Conservation (phyloP, 1,140 invertebrate species). For the Lycorma delicatula region DNA sequence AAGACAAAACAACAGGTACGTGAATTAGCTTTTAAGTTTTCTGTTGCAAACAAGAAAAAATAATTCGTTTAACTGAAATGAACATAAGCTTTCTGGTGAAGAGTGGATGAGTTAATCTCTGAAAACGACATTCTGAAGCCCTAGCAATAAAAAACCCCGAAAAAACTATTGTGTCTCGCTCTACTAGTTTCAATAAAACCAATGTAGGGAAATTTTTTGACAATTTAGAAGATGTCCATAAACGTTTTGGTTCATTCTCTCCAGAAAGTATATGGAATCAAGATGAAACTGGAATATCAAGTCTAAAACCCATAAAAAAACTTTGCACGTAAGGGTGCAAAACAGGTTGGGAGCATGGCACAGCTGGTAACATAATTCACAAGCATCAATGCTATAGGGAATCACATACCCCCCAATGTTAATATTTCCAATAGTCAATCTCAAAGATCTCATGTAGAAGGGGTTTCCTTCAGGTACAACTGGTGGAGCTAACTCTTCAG, state of each 20-base stretch:
- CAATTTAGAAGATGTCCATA: slow-evolving; percentile 16
- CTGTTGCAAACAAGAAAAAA: no score
- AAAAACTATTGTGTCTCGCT: slow-evolving; percentile 27
- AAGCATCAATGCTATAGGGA: neutral
- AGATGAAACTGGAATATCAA: slow-evolving; percentile 35
- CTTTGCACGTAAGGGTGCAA: slow-evolving; percentile 20
- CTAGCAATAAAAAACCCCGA: slow-evolving; percentile 24
- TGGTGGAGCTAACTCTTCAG: slow-evolving; percentile 14
- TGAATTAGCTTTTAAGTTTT: no score
- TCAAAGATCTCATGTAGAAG: slow-evolving; percentile 11
- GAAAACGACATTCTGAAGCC: neutral
- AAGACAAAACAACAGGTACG: no score
- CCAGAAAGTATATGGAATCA: slow-evolving; percentile 32
- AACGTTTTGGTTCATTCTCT: slow-evolving; percentile 23
- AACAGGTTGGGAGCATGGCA: slow-evolving; percentile 26
- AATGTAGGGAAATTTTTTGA: slow-evolving; percentile 28
- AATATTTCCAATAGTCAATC: slow-evolving; percentile 8
- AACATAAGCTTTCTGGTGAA: neutral
- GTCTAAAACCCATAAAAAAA: slow-evolving; percentile 31
- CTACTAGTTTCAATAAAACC: slow-evolving; percentile 29
- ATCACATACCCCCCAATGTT: neutral
- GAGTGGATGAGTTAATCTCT: neutral
- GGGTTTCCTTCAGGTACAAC: slow-evolving; percentile 10
- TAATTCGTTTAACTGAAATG: no score
- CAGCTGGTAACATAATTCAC: neutral